Evolutionary conservation across 2,113 vertebrate species (phyloP).

Genomic region (Mustela nigripes): DNA sequence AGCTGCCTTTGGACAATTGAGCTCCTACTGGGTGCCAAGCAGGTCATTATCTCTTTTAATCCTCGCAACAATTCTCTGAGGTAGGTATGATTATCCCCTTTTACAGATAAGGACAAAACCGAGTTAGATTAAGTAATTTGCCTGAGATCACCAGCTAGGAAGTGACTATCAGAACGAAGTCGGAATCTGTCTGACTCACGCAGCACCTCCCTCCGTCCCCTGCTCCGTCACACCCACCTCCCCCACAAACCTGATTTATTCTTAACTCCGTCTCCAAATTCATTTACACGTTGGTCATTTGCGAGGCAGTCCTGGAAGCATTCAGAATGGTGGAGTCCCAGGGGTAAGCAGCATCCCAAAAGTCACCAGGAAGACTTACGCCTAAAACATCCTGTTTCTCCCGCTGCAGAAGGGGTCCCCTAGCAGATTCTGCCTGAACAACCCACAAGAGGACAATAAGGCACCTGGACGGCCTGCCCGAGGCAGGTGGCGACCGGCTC

Average conservation of each 20-base stretch:
- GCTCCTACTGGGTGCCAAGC: conserved; percentile 80
- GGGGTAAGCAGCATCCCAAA: background rate
- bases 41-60: conserved; percentile 80
- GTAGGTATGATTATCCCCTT: conserved; percentile 80
- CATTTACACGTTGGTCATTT: background rate
- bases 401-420: background rate
- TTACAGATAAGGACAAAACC: conserved; percentile 81
- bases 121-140: conserved; percentile 79
- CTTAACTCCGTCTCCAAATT: background rate
- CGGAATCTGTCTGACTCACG: conserved; percentile 57
- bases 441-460: background rate
- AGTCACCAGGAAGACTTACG: too few species aligned
- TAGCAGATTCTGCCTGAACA: background rate
- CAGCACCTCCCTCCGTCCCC: background rate
- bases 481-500: fast-evolving
- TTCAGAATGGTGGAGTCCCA: background rate
- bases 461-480: too few species aligned
- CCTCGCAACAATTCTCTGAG: conserved; percentile 81
- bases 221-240: background rate
- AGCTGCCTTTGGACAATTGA: conserved; percentile 74
- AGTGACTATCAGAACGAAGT: conserved; percentile 71
- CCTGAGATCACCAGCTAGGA: conserved; percentile 81
- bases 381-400: background rate
- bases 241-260: background rate
- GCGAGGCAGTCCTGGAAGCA: background rate